Evolutionary conservation across 2,888 invertebrate genomes (phyloP).

Genomic region (Lycia hirtaria): DNA sequence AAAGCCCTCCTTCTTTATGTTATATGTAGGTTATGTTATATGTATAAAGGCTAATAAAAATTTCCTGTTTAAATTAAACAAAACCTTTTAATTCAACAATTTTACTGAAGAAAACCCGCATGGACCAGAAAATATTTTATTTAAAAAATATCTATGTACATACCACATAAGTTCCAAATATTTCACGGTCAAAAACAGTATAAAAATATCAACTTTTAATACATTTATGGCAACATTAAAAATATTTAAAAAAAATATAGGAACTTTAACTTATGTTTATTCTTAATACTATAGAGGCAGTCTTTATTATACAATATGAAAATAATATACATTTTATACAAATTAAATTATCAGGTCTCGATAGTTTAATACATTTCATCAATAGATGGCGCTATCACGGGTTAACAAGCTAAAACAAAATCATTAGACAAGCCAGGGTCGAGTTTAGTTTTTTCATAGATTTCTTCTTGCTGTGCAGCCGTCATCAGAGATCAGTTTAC

Average conservation of each 20-base stretch:
- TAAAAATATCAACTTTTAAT: neutral
- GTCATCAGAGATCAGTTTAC: conserved; percentile 45
- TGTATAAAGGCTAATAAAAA: too few relatives aligned
- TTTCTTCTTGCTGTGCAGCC: conserved; percentile 50
- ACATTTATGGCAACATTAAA: neutral
- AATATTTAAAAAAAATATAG: conserved; percentile 26
- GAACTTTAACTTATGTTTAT: conserved; percentile 28
- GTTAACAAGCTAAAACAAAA: conserved; percentile 19
- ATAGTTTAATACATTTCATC: conserved; percentile 23
- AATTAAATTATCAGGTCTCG: conserved; percentile 15
- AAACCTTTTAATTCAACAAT: conserved; percentile 12
- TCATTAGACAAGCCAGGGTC: conserved; percentile 1
- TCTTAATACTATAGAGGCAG: conserved; percentile 25
- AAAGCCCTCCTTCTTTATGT: too few relatives aligned
- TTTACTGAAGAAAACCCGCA: conserved; percentile 36
- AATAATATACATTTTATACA: conserved; percentile 17
- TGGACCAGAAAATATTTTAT: conserved; percentile 22
- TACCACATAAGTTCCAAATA: conserved; percentile 14
- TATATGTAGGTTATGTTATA: too few relatives aligned
- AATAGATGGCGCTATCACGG: conserved; percentile 39
- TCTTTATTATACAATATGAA: conserved; percentile 21
- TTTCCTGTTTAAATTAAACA: too few relatives aligned
- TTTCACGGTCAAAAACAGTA: conserved; percentile 26
- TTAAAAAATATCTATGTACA: conserved; percentile 10
- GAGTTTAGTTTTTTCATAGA: neutral